Evolutionary conservation across 2,888 invertebrate species (phyloP).

Genomic region (Pseudolycoriella hygida): DNA sequence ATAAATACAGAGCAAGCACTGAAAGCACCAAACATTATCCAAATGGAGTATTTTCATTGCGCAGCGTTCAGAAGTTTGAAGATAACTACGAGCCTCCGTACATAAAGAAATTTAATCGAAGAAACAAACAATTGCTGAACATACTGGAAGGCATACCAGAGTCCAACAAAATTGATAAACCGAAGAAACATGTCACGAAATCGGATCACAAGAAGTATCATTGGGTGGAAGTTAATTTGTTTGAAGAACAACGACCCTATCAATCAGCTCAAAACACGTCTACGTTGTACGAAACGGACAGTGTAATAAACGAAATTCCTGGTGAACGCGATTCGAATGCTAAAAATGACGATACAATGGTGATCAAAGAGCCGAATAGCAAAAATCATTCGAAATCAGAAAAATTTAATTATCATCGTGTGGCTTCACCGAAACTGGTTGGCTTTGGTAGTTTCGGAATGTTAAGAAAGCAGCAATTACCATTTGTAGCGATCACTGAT

Average conservation of each 20-base stretch:
- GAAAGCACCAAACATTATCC: no score
- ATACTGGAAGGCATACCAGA: slow-evolving; percentile 20
- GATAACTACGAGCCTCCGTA: slow-evolving; percentile 18
- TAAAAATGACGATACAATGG: not conserved
- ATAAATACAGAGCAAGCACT: no score
- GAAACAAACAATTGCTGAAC: slow-evolving; percentile 25
- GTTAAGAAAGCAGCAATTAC: slow-evolving; percentile 23
- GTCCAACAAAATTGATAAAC: not conserved
- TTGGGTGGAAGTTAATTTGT: slow-evolving; percentile 15
- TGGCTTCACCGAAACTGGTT: slow-evolving; percentile 20
- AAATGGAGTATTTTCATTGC: no score
- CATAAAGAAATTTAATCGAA: slow-evolving; percentile 25
- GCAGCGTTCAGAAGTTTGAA: no score
- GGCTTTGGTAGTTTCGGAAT: slow-evolving; percentile 16
- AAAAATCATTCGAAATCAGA: slow-evolving; percentile 13
- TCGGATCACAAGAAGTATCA: not conserved
- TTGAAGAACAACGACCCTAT: slow-evolving; percentile 16
- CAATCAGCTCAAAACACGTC: not conserved
- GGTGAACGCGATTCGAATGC: slow-evolving; percentile 2
- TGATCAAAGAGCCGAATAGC: not conserved
- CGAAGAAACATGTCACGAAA: not conserved
- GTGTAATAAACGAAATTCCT: slow-evolving; percentile 3
- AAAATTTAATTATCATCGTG: slow-evolving; percentile 26
- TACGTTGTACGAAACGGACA: not conserved
- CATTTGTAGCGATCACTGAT: slow-evolving; percentile 28